Evolutionary conservation across 2,888 invertebrate species (phyloP).

Genomic region (Chalcosyrphus nemorum): DNA sequence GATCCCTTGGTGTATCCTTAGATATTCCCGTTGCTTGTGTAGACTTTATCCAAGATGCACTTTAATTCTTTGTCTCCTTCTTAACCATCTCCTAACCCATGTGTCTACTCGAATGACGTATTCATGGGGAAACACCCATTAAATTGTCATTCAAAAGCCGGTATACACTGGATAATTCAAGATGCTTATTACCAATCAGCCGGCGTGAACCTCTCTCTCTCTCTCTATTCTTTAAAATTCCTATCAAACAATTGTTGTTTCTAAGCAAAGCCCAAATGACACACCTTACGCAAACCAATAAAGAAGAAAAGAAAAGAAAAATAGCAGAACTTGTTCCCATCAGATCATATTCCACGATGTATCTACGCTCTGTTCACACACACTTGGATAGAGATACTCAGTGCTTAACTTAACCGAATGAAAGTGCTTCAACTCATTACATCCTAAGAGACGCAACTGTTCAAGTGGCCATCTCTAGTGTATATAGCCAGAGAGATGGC

Average conservation of each 20-base stretch:
- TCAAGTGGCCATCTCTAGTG: constrained; percentile 40
- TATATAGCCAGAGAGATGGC: no score
- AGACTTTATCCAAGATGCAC: no score
- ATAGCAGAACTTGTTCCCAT: constrained; percentile 39
- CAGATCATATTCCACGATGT: constrained; percentile 56
- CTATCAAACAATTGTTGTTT: neutral
- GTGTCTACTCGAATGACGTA: neutral
- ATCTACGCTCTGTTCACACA: constrained; percentile 21
- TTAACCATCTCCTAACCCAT: neutral
- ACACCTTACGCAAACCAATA: constrained; percentile 49
- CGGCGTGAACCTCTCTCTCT: neutral
- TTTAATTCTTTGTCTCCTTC: neutral
- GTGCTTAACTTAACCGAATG: constrained; percentile 45
- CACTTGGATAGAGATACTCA: constrained; percentile 32
- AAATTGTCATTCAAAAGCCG: neutral
- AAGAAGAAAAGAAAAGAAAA: constrained; percentile 42
- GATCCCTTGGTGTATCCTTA: no score
- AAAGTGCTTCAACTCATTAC: constrained; percentile 37
- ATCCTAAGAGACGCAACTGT: constrained; percentile 7
- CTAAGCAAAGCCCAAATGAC: constrained; percentile 16
- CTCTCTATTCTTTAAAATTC: neutral
- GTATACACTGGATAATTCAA: neutral
- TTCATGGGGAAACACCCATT: neutral
- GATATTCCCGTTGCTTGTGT: no score
- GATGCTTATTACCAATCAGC: neutral